These are phyloP conservation scores for Drosophila nigricruria DNA, from an alignment of 2,888 invertebrate species.

Conservation along the genomic window DNA sequence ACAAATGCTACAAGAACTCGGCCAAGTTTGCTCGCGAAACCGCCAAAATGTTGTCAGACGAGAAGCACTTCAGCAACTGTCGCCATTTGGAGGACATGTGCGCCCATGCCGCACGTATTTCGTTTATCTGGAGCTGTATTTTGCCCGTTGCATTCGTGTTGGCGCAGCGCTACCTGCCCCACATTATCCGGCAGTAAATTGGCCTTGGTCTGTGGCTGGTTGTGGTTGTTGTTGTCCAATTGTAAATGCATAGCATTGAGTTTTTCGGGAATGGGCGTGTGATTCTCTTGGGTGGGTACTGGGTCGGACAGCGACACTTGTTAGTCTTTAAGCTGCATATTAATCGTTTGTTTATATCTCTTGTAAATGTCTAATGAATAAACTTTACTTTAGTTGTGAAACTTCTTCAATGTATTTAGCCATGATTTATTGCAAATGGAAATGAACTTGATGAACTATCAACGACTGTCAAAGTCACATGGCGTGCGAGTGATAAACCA, in stretches of 20 bases:
- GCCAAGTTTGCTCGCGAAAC: slow-evolving; percentile 84
- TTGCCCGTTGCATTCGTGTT: slow-evolving; percentile 34
- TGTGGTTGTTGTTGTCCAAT: slow-evolving; percentile 46
- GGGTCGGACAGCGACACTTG: slow-evolving; percentile 72
- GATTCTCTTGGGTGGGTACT: slow-evolving; percentile 53
- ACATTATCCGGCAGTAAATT: slow-evolving; percentile 36
- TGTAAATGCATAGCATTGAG: slow-evolving; percentile 74
- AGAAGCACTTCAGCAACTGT: slow-evolving; percentile 84
- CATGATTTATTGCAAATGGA: not conserved
- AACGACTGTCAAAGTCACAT: slow-evolving; percentile 6
- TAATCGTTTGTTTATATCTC: slow-evolving; percentile 29
- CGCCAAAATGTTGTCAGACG: slow-evolving; percentile 84
- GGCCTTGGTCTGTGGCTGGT: slow-evolving; percentile 6
- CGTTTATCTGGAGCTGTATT: slow-evolving; percentile 26
- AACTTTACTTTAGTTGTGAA: slow-evolving; percentile 33
- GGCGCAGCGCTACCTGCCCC: slow-evolving; percentile 22
- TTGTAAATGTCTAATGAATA: slow-evolving; percentile 34
- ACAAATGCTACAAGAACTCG: slow-evolving; percentile 84
- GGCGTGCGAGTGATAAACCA: slow-evolving; percentile 25
- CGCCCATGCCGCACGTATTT: slow-evolving; percentile 36
- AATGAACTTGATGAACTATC: not conserved
- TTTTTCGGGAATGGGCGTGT: slow-evolving; percentile 44
- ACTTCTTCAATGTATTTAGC: not conserved
- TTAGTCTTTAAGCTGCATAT: slow-evolving; percentile 34
- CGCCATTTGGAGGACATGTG: slow-evolving; percentile 82